Percentiles rank a stretch among this genome's conserved stretches.
Conservation (phyloP, 2,797 vertebrate species). For the Smutsia temminckii region DNA sequence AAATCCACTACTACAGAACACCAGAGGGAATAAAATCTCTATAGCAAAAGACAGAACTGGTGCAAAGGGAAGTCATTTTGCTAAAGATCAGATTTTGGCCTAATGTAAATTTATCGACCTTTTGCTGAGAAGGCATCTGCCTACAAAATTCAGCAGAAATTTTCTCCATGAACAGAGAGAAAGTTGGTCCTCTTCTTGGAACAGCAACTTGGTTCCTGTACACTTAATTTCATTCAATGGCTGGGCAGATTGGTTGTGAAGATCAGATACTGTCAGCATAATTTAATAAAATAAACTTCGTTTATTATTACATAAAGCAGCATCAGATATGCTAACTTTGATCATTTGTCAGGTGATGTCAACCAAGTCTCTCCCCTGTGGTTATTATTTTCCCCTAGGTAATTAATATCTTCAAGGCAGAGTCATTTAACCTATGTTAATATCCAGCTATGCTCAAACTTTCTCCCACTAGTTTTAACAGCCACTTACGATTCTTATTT, state of each 20-base stretch:
- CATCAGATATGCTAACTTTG: not conserved
- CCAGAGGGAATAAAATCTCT: not conserved
- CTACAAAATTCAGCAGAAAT: not conserved
- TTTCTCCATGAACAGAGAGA: not conserved
- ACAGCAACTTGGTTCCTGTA: not conserved
- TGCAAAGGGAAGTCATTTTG: not conserved
- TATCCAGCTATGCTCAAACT: not conserved
- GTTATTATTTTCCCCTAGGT: not conserved
- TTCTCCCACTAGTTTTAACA: constrained; percentile 40
- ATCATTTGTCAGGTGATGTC: not conserved
- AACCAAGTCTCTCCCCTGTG: not conserved
- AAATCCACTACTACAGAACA: constrained; percentile 1
- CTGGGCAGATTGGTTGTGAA: not conserved
- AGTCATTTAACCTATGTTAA: not conserved
- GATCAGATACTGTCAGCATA: not conserved
- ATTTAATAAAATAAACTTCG: not conserved
- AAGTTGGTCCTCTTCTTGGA: not conserved
- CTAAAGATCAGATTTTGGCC: not conserved
- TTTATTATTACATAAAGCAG: not conserved
- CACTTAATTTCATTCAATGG: not conserved
- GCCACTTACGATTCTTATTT: constrained; percentile 4
- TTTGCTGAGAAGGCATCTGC: not conserved
- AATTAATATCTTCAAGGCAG: not conserved
- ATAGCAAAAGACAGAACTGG: not conserved
- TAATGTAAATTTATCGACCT: not conserved